Base-by-base conservation (phyloP, 2,113 vertebrate species). In the Montifringilla adamsi region DNA sequence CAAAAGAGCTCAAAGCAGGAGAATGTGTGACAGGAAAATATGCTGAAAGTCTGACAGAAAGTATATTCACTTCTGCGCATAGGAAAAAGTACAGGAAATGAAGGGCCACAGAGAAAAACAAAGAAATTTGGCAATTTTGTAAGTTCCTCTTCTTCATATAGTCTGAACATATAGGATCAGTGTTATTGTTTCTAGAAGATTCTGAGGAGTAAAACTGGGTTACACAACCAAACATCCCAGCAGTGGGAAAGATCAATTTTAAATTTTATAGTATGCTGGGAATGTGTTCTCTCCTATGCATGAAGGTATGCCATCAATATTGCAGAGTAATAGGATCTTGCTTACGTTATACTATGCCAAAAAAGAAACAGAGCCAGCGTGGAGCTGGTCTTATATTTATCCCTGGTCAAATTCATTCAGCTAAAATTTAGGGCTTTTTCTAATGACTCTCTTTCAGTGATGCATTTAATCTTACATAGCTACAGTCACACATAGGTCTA, bases 1-100 rank as follows among this genome's bases (percentile, higher is more conserved):
- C 82, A 97, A 95, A 97, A 95, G 93, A 82, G 67, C 85, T 95
- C 79, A 46, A 87, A 77, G 76, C n/a, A 64, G 69, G 93, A 96
- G 49, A 63, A 73, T 86, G 62, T 72, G 68, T 59, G 84, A 86
- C 76, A 94, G 69, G 78, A 73, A 46, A 92, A 87, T 87, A 88
- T 37, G 33, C 85, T 92, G 87, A 84, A 93, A 93, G 46, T 74
- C 82, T 93, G 84, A 68, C 76, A 85, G 72, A 97, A 96, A 90
- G 46, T 41, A 66, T 23, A 2, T 74, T 95, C 39, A 2, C 75
- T 91, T 73, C 52, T 80, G 46, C 93, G 72, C 20, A 3, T 63
- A 41, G 49, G 87, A 89, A 95, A 84, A 74, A 68, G 26, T 68
- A 52, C 46, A 74, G 56, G 55, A 53, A 93, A 70, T 2, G 27